Percentiles rank a stretch among this genome's conserved stretches.
Evolutionary conservation across 2,113 vertebrate species (phyloP).

Genomic region (Thalassoma bifasciatum): DNA sequence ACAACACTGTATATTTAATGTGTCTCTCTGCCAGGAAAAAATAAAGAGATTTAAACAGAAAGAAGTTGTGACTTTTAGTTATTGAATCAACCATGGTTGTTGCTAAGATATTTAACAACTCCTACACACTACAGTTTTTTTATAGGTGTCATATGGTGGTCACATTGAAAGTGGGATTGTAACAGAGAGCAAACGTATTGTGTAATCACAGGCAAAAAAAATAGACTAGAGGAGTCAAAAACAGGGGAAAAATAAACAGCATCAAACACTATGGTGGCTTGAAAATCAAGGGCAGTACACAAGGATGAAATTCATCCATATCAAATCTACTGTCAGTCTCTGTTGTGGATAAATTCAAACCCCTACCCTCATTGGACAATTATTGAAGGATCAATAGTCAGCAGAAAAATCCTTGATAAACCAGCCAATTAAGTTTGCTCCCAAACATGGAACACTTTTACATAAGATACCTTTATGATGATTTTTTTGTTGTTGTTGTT

Average conservation of each 20-base stretch:
- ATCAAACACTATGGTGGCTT: not conserved
- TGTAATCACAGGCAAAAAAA: not conserved
- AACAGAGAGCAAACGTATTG: not conserved
- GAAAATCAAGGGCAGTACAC: not conserved
- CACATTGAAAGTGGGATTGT: not conserved
- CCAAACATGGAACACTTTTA: not conserved
- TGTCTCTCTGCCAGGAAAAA: constrained; percentile 1
- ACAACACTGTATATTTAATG: not conserved
- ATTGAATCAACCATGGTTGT: too few species aligned
- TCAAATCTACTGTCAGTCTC: too few species aligned
- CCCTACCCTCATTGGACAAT: not conserved
- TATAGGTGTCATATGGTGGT: not conserved
- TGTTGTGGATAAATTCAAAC: too few species aligned
- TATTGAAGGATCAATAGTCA: not conserved
- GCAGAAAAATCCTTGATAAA: not conserved
- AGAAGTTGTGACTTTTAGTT: not conserved
- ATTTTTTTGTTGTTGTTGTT: too few species aligned
- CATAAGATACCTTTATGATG: too few species aligned
- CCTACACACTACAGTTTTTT: not conserved
- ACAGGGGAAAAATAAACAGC: not conserved
- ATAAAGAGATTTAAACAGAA: constrained; percentile 3
- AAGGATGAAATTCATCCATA: too few species aligned
- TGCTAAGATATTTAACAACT: not conserved
- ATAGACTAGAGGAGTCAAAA: constrained; percentile 2
- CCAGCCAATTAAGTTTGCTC: not conserved